Percentiles rank a stretch among this genome's conserved stretches.
Conservation (phyloP, 2,888 invertebrate species). For the Thymelicus acteon region DNA sequence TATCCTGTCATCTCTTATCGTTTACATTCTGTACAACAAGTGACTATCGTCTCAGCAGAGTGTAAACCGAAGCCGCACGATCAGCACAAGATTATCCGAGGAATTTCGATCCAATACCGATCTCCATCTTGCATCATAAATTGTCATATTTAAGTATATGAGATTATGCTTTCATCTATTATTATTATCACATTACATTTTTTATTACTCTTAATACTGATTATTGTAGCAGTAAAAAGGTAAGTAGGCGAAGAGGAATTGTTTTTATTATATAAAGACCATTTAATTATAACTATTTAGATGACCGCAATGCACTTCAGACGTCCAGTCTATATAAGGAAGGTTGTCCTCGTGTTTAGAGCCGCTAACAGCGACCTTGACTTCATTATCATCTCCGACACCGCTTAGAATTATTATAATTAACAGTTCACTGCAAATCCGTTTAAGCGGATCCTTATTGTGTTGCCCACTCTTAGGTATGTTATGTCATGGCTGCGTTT, state of each 20-base stretch:
- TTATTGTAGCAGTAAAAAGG: too few species aligned
- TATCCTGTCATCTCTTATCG: too few species aligned
- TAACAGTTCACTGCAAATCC: slow-evolving; percentile 42
- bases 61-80: background rate
- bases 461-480: background rate
- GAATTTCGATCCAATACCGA: background rate
- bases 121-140: slow-evolving; percentile 4
- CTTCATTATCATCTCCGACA: slow-evolving; percentile 54
- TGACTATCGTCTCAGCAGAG: background rate
- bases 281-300: slow-evolving; percentile 29
- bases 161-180: too few species aligned
- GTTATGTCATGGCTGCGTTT: background rate
- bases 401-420: slow-evolving; percentile 58
- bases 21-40: background rate
- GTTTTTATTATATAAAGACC: background rate
- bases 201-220: too few species aligned
- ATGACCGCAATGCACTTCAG: slow-evolving; percentile 44
- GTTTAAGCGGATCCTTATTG: slow-evolving; percentile 2
- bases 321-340: slow-evolving; percentile 44
- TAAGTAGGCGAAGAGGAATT: too few species aligned
- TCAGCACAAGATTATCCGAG: background rate
- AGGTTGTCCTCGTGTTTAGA: slow-evolving; percentile 40
- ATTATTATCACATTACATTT: too few species aligned
- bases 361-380: slow-evolving; percentile 53
- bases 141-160: too few species aligned